phyloP scores from a whole-genome alignment of 1,140 invertebrate species.

The Aphelenchoides avenae region DNA sequence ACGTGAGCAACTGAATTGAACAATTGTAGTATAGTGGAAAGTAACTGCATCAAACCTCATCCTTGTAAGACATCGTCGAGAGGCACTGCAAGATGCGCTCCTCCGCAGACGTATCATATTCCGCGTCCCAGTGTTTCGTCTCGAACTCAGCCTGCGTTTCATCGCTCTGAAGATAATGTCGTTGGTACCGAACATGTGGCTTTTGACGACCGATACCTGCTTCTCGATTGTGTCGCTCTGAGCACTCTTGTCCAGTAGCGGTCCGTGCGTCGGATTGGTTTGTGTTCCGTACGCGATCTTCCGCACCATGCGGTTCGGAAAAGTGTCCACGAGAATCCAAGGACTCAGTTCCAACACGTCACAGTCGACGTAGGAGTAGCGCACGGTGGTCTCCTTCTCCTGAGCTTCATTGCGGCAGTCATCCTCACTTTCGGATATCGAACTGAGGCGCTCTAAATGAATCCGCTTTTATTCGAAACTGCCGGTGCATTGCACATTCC shows the following conservation, averaged over 20 bases:
- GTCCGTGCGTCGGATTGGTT: not conserved
- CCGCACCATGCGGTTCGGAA: not conserved
- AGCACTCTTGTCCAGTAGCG: not conserved
- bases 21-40: no score
- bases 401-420: not conserved
- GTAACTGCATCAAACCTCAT: no score
- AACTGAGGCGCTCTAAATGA: not conserved
- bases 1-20: no score
- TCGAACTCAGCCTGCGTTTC: not conserved
- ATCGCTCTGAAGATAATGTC: not conserved
- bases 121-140: not conserved
- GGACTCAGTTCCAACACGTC: not conserved
- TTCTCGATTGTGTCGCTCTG: not conserved
- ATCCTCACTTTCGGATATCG: constrained; percentile 3
- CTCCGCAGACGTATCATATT: constrained; percentile 1
- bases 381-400: not conserved
- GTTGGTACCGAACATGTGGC: not conserved
- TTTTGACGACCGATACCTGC: not conserved
- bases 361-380: not conserved
- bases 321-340: not conserved
- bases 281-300: not conserved
- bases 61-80: not conserved
- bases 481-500: not conserved
- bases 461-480: not conserved
- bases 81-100: constrained; percentile 3